Evolutionary conservation across 2,113 vertebrate species (phyloP).

Genomic region (Synodontis membranacea): DNA sequence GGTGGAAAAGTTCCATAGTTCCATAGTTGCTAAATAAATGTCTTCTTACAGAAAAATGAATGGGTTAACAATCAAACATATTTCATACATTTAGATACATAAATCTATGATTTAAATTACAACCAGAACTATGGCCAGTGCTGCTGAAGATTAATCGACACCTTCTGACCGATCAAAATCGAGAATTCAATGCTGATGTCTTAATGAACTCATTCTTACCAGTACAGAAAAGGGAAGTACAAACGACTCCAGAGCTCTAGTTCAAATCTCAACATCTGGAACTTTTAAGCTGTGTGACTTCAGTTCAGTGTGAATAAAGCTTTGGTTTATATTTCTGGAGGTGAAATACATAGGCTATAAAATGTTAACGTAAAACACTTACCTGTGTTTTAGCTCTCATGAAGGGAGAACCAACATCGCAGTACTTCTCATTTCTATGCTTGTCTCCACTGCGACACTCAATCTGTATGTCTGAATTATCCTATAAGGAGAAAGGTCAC

Average conservation of each 20-base stretch:
- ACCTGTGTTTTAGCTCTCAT: constrained; percentile 92
- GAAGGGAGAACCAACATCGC: constrained; percentile 91
- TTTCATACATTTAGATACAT: background rate
- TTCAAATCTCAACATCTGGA: background rate
- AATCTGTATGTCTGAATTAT: constrained; percentile 82
- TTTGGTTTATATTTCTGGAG: constrained; percentile 1
- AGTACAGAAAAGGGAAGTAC: background rate
- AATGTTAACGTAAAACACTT: constrained; percentile 36
- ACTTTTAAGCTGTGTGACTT: no score
- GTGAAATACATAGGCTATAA: background rate
- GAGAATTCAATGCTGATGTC: background rate
- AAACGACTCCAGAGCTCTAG: background rate
- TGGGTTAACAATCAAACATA: background rate
- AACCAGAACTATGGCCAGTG: background rate
- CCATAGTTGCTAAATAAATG: background rate
- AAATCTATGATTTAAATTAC: background rate
- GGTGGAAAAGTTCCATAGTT: background rate
- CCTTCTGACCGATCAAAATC: background rate
- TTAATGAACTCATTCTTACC: background rate
- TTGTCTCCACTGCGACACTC: constrained; percentile 79
- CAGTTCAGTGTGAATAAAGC: background rate
- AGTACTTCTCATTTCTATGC: constrained; percentile 75
- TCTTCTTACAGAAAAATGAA: background rate
- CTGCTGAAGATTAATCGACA: background rate
- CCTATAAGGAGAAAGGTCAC: constrained; percentile 69